phyloP scores from a whole-genome alignment of 2,888 invertebrate species.

The Callimorpha dominula region DNA sequence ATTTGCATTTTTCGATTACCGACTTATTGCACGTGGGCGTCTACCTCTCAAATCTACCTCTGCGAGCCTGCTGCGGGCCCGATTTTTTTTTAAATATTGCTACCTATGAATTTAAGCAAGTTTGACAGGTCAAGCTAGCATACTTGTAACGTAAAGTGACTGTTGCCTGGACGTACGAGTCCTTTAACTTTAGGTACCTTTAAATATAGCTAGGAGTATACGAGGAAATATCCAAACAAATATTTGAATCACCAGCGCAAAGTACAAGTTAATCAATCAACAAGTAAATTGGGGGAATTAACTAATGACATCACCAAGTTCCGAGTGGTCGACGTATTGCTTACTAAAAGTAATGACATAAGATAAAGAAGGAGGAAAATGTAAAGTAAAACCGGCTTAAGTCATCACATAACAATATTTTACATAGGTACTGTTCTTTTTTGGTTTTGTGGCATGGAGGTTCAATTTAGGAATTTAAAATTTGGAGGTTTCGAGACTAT shows the following conservation, averaged over 20 bases:
- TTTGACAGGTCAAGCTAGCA: no score
- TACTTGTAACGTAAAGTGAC: background rate
- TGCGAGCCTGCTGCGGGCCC: no score
- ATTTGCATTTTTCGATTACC: no score
- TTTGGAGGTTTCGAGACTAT: no score
- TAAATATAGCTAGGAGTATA: background rate
- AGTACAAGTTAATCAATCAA: background rate
- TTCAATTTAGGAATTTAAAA: no score
- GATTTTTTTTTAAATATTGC: no score
- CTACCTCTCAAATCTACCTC: no score
- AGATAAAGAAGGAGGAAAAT: background rate
- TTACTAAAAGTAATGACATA: background rate
- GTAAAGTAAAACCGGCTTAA: background rate
- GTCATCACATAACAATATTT: background rate
- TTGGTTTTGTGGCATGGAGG: background rate
- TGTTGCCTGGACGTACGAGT: background rate
- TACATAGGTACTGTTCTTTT: background rate
- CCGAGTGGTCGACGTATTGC: background rate
- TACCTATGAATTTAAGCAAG: no score
- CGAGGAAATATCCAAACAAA: background rate
- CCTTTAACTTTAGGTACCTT: no score
- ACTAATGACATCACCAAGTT: conserved; percentile 3
- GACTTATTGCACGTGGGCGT: no score
- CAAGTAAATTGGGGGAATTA: background rate
- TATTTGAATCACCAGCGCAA: background rate